Conservation (phyloP, 1,140 invertebrate genomes). For the Cotesia typhae region DNA sequence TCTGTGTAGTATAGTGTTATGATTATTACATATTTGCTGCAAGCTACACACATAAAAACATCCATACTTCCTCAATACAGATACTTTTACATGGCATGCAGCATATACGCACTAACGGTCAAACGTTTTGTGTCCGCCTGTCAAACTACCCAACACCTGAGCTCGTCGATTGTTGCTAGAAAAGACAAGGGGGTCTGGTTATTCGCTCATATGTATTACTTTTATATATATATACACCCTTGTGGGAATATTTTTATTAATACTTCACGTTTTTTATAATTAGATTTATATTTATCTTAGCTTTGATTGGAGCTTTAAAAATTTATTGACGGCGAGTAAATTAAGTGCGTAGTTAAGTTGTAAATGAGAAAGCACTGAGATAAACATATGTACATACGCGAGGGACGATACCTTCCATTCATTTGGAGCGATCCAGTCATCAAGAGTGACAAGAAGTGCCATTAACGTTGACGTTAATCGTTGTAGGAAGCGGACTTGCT, state of each 20-base stretch:
- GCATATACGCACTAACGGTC: conserved; percentile 42
- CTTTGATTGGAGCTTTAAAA: too few species aligned
- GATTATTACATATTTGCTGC: background rate
- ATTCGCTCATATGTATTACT: too few species aligned
- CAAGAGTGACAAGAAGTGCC: conserved; percentile 29
- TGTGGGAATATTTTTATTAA: conserved; percentile 4
- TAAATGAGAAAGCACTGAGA: too few species aligned
- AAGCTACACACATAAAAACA: background rate
- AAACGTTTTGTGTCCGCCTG: conserved; percentile 46
- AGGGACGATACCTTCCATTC: conserved; percentile 19
- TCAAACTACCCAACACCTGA: conserved; percentile 51
- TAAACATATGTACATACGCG: background rate
- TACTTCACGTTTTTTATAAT: background rate
- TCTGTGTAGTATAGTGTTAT: background rate
- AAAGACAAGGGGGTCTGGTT: background rate
- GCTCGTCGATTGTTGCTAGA: conserved; percentile 22
- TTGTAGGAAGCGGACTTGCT: conserved; percentile 10
- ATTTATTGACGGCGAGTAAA: too few species aligned
- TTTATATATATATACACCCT: background rate
- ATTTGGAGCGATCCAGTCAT: conserved; percentile 30
- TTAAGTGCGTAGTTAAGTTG: too few species aligned
- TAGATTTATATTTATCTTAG: too few species aligned
- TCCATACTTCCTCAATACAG: background rate
- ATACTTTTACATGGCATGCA: background rate
- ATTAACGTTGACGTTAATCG: conserved; percentile 35